Evolutionary conservation across 2,797 vertebrate species (phyloP), one percentile per base, ranked within the genome.

Genomic region (Hydrocynus forskahlii): DNA sequence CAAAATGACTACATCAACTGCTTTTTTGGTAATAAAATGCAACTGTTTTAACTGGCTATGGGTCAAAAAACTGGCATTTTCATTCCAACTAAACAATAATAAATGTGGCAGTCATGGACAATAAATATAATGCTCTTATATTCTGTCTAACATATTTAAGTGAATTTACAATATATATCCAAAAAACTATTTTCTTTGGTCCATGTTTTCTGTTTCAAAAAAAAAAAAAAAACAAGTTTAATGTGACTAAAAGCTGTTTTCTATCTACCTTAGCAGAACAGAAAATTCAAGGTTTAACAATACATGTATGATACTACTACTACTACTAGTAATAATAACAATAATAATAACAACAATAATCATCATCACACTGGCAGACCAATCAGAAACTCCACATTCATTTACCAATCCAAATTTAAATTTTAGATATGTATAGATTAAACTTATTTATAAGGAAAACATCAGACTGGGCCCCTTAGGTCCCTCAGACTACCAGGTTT

Each of bases 71-170:
- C 13, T 21, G 40, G 6, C 63, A 66, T 64, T 55, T 57, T 55
- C n/a, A n/a, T 74, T 80, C 55, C 2, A 64, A 17, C 17, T 12
- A 59, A 16, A 66, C 67, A 69, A 9, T 6, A 73, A 57, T 64
- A 57, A 55, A 38, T 38, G 19, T 57, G 13, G 0, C 5, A 29
- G 12, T 57, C 10, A 35, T 9, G 54, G 17, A 19, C 0, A 16
- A 69, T n/a, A 8, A n/a, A 75, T 40, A 70, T 60, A 69, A 7
- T 0, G 21, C 50, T 50, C 2, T 55, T 57, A 73, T 59, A 69
- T 62, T 62, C 50, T n/a, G 52, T 75, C 52, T 60, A 70, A 76
- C 40, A 48, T 45, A 35, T 5, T 35, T 35, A 35, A 35, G 35
- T 35, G 35, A 35, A 35, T 35, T 35, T 5, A 35, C 4, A 35